Percentiles rank a stretch among this genome's conserved stretches.
These are phyloP conservation scores for Theretra japonica DNA, from an alignment of 2,888 invertebrate species.

Conservation along the genomic window DNA sequence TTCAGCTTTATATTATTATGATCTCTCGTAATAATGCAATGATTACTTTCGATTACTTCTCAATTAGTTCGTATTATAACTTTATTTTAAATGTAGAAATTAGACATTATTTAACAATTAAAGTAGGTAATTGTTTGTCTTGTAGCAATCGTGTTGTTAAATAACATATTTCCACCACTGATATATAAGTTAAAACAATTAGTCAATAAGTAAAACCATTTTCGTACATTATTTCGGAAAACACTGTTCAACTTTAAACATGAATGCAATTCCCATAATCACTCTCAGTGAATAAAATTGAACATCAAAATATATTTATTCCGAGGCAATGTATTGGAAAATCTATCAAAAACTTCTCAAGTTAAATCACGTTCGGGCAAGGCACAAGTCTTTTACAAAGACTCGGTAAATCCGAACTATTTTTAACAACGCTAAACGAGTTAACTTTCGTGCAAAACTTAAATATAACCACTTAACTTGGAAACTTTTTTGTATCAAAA, in stretches of 20 bases:
- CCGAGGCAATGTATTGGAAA: constrained; percentile 9
- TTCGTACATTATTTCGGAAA: neutral
- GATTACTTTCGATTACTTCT: too few relatives aligned
- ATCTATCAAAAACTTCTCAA: constrained; percentile 20
- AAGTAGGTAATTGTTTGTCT: too few relatives aligned
- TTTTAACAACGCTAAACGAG: constrained; percentile 22
- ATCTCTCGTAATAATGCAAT: too few relatives aligned
- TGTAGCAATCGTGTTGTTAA: too few relatives aligned
- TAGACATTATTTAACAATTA: too few relatives aligned
- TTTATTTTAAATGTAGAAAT: too few relatives aligned
- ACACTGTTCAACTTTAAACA: neutral
- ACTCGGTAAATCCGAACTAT: constrained; percentile 11
- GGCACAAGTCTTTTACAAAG: constrained; percentile 4
- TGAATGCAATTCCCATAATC: neutral
- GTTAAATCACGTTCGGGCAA: neutral
- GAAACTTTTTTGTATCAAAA: neutral
- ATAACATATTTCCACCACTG: neutral
- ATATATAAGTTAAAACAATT: neutral
- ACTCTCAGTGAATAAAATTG: neutral
- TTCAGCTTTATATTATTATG: too few relatives aligned
- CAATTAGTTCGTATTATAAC: too few relatives aligned
- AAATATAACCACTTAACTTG: constrained; percentile 11
- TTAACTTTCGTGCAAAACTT: constrained; percentile 16
- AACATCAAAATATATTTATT: constrained; percentile 15
- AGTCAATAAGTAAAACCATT: too few relatives aligned